These are phyloP conservation scores for Sebastes iracundus DNA, from an alignment of 2,797 vertebrate species.

Conservation along the genomic window DNA sequence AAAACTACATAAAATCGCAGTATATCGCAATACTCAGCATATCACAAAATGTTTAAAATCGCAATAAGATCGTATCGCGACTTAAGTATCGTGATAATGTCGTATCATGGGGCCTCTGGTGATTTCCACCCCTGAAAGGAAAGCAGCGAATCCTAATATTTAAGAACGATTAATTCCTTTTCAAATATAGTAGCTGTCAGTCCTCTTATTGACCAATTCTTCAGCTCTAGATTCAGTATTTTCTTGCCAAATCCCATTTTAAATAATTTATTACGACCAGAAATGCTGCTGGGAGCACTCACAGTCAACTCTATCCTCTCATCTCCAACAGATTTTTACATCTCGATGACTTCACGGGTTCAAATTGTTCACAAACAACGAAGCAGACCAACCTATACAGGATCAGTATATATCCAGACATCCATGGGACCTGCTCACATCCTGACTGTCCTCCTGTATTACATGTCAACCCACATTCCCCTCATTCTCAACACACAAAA, in stretches of 20 bases:
- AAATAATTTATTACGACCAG: not conserved
- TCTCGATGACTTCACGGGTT: constrained; percentile 4
- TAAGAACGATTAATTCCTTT: not conserved
- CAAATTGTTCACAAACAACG: not conserved
- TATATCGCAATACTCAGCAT: too few relatives aligned
- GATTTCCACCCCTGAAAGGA: not conserved
- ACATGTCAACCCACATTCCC: constrained; percentile 58
- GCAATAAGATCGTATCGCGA: too few relatives aligned
- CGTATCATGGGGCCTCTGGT: too few relatives aligned
- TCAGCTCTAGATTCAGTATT: not conserved
- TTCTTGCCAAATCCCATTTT: not conserved
- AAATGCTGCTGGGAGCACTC: not conserved
- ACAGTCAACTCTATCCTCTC: not conserved
- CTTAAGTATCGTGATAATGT: too few relatives aligned
- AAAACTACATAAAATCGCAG: too few relatives aligned
- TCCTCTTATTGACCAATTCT: not conserved
- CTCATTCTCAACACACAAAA: constrained; percentile 55
- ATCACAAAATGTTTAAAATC: too few relatives aligned
- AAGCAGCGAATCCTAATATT: not conserved
- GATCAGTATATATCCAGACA: not conserved
- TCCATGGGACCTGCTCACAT: constrained; percentile 39
- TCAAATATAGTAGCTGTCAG: not conserved
- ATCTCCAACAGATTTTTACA: not conserved
- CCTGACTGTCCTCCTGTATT: constrained; percentile 35
- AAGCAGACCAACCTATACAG: not conserved